Evolutionary conservation across 2,113 vertebrate species (phyloP), one percentile per base, ranked within the genome.

Genomic region (Pholis gunnellus): DNA sequence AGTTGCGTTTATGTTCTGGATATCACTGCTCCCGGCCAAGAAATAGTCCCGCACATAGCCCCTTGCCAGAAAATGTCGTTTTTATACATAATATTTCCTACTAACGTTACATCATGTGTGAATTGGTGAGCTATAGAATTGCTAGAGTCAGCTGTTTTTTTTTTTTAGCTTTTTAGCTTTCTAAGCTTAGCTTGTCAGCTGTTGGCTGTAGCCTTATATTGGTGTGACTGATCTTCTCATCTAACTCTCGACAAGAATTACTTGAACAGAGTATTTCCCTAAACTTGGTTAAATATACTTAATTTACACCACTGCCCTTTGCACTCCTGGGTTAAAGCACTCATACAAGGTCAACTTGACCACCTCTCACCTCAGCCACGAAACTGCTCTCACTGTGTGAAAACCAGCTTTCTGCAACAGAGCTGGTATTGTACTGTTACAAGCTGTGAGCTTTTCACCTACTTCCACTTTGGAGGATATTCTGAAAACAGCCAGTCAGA

Each of bases 331-430:
- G 13, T 63, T 50, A 34, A 29, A 67, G 17, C 25, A 4, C 50
- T 38, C 40, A 42, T 6, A 15, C 27, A 20, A 69, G 72, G 85
- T 86, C 75, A 72, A 59, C 79, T n/a, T 9, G 70, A 56, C 38
- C 70, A 56, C 40, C 67, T 92, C 85, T 89, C 86, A 89, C 80
- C 78, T 87, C 78, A 59, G 57, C 77, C 60, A 56, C 70, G 83
- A 59, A 89, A 46, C 48, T 70, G 59, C 67, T 69, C 84, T 54
- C 59, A 70, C 59, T 46, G 82, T 88, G 85, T 79, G 85, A 90
- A 85, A 34, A 71, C 15, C 59, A 27, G 56, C 48, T 46, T 57
- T 40, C 69, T 69, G 64, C 15, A 71, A 91, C 89, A 81, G 72
- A 76, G 68, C 42, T 6, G 1, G n/a, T 15, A 70, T 76, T 82